These are phyloP conservation scores for Calycopis cecrops DNA, from an alignment of 1,140 invertebrate species.

Conservation along the genomic window DNA sequence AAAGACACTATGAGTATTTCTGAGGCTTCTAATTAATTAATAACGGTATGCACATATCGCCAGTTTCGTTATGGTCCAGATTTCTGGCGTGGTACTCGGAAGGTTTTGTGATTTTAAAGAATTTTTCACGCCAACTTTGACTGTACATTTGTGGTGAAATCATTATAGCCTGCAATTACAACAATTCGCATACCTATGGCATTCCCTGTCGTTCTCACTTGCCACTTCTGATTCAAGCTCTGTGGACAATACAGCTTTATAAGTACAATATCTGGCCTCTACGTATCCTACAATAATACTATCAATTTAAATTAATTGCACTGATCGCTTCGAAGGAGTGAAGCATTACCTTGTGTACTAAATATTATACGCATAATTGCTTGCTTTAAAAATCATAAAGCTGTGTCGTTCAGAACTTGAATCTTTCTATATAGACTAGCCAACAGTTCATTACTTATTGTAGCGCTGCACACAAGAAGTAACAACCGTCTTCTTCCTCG, in stretches of 20 bases:
- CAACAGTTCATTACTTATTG: too few relatives aligned
- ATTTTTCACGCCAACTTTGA: not conserved
- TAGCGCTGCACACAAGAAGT: too few relatives aligned
- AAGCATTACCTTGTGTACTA: not conserved
- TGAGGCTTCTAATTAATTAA: too few relatives aligned
- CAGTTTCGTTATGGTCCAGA: too few relatives aligned
- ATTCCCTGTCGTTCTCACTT: constrained; percentile 13
- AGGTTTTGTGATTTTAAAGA: not conserved
- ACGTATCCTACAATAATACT: too few relatives aligned
- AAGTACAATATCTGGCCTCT: constrained; percentile 6
- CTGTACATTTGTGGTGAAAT: not conserved
- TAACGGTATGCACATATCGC: too few relatives aligned
- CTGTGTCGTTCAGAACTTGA: constrained; percentile 26
- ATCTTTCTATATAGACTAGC: too few relatives aligned
- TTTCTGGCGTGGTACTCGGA: too few relatives aligned
- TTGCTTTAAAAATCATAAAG: constrained; percentile 35
- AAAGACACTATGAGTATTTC: too few relatives aligned
- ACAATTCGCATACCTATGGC: constrained; percentile 25
- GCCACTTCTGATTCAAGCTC: constrained; percentile 42
- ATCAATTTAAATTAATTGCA: too few relatives aligned
- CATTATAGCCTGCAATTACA: constrained; percentile 30
- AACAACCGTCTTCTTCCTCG: too few relatives aligned
- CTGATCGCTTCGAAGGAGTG: too few relatives aligned
- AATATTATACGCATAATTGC: not conserved
- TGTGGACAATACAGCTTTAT: constrained; percentile 64